Evolutionary conservation across 2,797 vertebrate genomes (phyloP), one percentile per base, ranked within the genome.

Genomic region (Chiroxiphia lanceolata): DNA sequence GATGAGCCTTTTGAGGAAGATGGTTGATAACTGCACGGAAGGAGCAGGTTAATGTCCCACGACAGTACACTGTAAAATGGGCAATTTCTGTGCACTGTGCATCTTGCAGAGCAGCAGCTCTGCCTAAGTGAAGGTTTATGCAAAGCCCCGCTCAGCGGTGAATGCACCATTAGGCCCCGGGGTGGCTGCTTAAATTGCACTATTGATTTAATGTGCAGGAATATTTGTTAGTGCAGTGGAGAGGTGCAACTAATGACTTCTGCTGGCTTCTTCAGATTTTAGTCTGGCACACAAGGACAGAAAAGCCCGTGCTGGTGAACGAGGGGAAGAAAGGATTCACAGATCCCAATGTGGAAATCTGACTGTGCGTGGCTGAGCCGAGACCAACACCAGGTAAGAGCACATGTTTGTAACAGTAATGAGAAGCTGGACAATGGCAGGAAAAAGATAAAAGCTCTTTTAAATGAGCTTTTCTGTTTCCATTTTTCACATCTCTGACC

Each of bases 291-390:
- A 99, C 99, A 0, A 98, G 99, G 97, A 99, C 99, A 6, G 99
- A 99, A 97, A 99, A 99, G 96, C 99, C 99, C 2, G 98, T 99
- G 96, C 98, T 99, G 90, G 99, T 99, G 87, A 99, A 99, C 0
- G 99, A 99, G 96, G 99, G 99, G 51, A 99, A 99, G 97, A 99
- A 99, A 97, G 99, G 99, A 97, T 99, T 99, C 98, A 99, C 99
- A 90, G 99, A 99, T 96, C 98, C 98, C 77, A 99, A 99, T 0
- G 98, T 99, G 98, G 99, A 99, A 98, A 99, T 99, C 96, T 99
- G 98, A 99, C 74, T 38, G 92, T 85, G 51, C 57, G 1, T 22
- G 65, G 85, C 92, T 83, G 95, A 93, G 48, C 0, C 2, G 80
- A 96, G 93, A 89, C 72, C 67, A 70, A 50, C 68, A 27, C 27